These are phyloP conservation scores for Leptopilina myrica DNA, from an alignment of 2,888 invertebrate species.

Conservation along the genomic window DNA sequence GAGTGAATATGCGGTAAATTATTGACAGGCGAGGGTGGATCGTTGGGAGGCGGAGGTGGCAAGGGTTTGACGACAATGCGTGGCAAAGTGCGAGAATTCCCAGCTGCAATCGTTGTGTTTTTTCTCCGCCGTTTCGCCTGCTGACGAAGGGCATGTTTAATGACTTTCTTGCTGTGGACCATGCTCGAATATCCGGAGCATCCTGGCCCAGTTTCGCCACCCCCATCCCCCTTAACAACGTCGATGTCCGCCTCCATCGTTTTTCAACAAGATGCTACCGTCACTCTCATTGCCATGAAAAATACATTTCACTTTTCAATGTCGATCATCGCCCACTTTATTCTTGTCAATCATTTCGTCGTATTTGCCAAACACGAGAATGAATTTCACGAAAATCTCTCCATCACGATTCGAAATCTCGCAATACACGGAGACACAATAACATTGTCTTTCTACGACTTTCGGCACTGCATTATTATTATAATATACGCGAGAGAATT, in stretches of 20 bases:
- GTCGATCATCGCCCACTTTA: background rate
- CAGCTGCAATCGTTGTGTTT: constrained; percentile 84
- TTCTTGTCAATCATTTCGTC: constrained; percentile 7
- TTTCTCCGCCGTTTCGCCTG: constrained; percentile 88
- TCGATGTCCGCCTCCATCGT: constrained; percentile 72
- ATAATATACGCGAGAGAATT: background rate
- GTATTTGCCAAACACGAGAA: background rate
- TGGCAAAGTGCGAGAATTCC: constrained; percentile 83
- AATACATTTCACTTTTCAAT: constrained; percentile 15
- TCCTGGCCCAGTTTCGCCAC: constrained; percentile 68
- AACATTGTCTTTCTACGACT: constrained; percentile 35
- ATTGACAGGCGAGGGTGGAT: constrained; percentile 64
- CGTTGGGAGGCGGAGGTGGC: constrained; percentile 80
- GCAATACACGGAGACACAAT: constrained; percentile 9
- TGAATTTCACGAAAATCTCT: background rate
- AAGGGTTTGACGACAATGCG: constrained; percentile 90
- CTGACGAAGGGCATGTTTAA: constrained; percentile 87
- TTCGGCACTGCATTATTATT: constrained; percentile 25
- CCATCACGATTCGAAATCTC: background rate
- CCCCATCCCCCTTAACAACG: constrained; percentile 67
- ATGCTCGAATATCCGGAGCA: constrained; percentile 72
- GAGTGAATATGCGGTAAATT: constrained; percentile 67
- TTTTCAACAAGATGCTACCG: constrained; percentile 47
- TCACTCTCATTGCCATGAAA: constrained; percentile 47
- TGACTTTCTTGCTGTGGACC: constrained; percentile 82